phyloP scores from a whole-genome alignment of 92 coral and sea anemone genomes.

The Epizoanthus stellaris region DNA sequence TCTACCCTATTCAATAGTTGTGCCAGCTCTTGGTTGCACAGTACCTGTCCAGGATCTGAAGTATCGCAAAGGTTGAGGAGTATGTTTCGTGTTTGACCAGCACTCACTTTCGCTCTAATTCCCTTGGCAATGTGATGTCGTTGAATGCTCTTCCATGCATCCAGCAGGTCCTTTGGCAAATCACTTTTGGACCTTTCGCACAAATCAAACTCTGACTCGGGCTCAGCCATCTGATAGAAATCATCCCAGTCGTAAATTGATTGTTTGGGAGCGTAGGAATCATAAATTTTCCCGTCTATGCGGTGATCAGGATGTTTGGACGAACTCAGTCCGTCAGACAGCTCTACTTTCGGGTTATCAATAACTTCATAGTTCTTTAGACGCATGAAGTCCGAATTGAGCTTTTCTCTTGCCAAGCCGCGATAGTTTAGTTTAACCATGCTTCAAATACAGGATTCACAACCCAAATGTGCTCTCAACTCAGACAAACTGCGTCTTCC shows the following conservation, averaged over 20 bases:
- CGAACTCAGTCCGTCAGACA: not conserved
- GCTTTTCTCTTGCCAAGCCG: conserved; percentile 7
- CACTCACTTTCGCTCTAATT: not conserved
- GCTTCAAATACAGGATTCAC: not conserved
- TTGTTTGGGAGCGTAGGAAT: conserved; percentile 12
- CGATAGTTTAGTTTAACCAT: not conserved
- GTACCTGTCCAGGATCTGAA: not conserved
- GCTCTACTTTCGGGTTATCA: not conserved
- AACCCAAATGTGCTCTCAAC: too few relatives aligned
- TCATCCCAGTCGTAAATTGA: conserved; percentile 11
- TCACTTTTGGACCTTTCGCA: not conserved
- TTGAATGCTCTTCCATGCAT: conserved; percentile 2
- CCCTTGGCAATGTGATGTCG: not conserved
- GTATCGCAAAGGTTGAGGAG: conserved; percentile 18
- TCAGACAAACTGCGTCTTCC: too few relatives aligned
- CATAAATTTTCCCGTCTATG: conserved; percentile 9
- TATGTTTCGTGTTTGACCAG: conserved; percentile 23
- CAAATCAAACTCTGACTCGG: not conserved
- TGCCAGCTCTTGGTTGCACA: not conserved
- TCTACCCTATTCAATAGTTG: not conserved
- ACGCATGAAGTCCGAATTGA: conserved; percentile 25
- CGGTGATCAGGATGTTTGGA: conserved; percentile 12
- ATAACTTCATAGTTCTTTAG: not conserved
- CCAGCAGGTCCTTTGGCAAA: not conserved
- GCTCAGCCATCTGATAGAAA: too few relatives aligned